Percentiles rank a stretch among this genome's conserved stretches.
Conservation (phyloP, 2,113 vertebrate genomes). For the Oryzias javanicus region DNA sequence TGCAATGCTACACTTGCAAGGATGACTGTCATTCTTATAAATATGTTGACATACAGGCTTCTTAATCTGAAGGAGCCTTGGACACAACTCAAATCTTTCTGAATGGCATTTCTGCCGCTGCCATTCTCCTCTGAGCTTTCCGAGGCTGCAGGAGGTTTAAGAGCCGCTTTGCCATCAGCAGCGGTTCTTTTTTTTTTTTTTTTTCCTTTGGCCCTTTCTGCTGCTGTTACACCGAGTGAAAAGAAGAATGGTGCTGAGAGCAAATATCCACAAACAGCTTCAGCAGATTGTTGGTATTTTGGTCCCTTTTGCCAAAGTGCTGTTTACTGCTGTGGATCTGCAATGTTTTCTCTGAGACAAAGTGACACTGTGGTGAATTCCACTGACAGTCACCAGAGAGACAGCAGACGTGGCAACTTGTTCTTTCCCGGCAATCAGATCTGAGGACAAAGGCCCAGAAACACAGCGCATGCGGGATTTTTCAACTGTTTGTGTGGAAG, state of each 20-base stretch:
- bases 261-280: constrained; percentile 53
- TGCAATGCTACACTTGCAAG: constrained; percentile 1
- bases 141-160: constrained; percentile 21
- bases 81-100: constrained; percentile 35
- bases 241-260: constrained; percentile 45
- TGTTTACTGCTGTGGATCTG: constrained; percentile 49
- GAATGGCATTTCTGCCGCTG: constrained; percentile 37
- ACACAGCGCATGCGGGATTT: constrained; percentile 9
- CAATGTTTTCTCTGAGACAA: constrained; percentile 37
- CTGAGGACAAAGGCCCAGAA: constrained; percentile 12
- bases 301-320: constrained; percentile 52
- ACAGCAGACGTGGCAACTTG: constrained; percentile 52
- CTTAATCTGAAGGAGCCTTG: constrained; percentile 37
- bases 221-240: constrained; percentile 9
- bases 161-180: constrained; percentile 25
- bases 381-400: constrained; percentile 24
- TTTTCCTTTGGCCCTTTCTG: constrained; percentile 19
- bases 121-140: constrained; percentile 32
- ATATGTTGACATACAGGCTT: constrained; percentile 23
- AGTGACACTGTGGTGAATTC: constrained; percentile 30
- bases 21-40: constrained; percentile 31
- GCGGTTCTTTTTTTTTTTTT: constrained; percentile 11
- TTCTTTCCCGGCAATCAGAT: constrained; percentile 41
- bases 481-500: neutral
- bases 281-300: constrained; percentile 61